Evolutionary conservation across 2,888 invertebrate species (phyloP), one percentile per base, ranked within the genome.

Genomic region (Conops quadrifasciatus): DNA sequence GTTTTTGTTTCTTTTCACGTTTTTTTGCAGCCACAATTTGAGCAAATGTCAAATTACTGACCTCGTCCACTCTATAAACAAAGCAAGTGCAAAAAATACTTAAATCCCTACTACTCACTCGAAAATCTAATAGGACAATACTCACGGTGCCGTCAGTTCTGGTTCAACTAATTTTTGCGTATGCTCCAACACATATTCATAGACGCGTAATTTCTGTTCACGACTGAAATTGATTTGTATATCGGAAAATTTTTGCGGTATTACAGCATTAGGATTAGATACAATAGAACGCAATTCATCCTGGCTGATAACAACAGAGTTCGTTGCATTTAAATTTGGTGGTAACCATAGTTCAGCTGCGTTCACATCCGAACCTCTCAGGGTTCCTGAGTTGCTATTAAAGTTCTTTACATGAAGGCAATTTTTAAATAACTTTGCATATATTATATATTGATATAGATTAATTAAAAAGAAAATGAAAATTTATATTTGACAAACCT

Each of bases 1-100:
- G 78, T 24, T 80, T 76, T 5, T 78, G 75, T 28, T 82, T 80
- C 2, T 79, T 77, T 47, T 80, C 82, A 11, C 80, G 74, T 62
- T 79, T 81, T 2, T 81, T 80, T 16, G 77, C 76, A 4, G 83
- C 83, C 51, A 83, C 81, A 60, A 84, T 79, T 71, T 85, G 80
- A 0, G 82, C 83, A 47, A 84, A 81, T 16, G 81, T 80, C 43
- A 78, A 73, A 16, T 21, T 68, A 7, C 78, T 74, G 28, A 68
- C 70, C 11, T 63, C 45, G 16, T 60, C n/a, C 9, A 60, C n/a
- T 15, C 68, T 68, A 36, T 47, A 19, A 19, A 24, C 11, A 21
- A 70, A 47, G 47, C 63, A 58, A 45, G 63, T 59, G 16, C 28
- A 19, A 28, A 58, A 43, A 70, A 19, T 24, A 11, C 62, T 45